Evolutionary conservation across 1,140 invertebrate species (phyloP).

Genomic region (Platyura marginata): DNA sequence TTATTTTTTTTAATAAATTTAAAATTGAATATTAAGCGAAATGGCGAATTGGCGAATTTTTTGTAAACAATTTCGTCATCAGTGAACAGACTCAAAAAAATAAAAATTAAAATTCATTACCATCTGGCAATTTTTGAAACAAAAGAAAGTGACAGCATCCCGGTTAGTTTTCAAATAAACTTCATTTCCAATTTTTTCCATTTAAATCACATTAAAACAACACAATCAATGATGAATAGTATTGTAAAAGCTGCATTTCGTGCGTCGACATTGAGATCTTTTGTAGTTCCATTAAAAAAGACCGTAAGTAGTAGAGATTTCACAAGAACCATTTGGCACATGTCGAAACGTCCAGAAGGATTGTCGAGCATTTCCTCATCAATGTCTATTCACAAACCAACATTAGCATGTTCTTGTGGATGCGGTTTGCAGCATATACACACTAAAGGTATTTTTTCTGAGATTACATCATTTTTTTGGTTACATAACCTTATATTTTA

Average conservation of each 20-base stretch:
- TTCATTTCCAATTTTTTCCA: no score
- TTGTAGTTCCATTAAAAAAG: no score
- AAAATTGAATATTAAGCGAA: no score
- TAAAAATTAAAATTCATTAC: no score
- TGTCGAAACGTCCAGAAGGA: slow-evolving; percentile 28
- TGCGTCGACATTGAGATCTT: background rate
- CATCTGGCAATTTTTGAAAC: no score
- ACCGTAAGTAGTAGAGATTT: slow-evolving; percentile 37
- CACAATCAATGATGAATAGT: background rate
- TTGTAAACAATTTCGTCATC: no score
- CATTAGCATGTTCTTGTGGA: slow-evolving; percentile 36
- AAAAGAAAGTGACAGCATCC: no score
- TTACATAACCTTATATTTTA: slow-evolving; percentile 1
- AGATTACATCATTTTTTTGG: slow-evolving; percentile 11
- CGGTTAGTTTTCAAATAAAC: no score
- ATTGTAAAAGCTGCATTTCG: background rate
- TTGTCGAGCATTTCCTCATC: slow-evolving; percentile 9
- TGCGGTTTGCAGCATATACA: slow-evolving; percentile 37
- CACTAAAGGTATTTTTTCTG: slow-evolving; percentile 42
- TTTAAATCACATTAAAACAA: no score
- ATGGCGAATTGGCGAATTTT: no score
- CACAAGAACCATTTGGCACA: slow-evolving; percentile 45
- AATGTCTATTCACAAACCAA: slow-evolving; percentile 21
- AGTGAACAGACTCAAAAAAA: no score
- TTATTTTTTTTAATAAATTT: no score